Evolutionary conservation across 2,888 invertebrate genomes (phyloP).

Genomic region (Tholera decimalis): DNA sequence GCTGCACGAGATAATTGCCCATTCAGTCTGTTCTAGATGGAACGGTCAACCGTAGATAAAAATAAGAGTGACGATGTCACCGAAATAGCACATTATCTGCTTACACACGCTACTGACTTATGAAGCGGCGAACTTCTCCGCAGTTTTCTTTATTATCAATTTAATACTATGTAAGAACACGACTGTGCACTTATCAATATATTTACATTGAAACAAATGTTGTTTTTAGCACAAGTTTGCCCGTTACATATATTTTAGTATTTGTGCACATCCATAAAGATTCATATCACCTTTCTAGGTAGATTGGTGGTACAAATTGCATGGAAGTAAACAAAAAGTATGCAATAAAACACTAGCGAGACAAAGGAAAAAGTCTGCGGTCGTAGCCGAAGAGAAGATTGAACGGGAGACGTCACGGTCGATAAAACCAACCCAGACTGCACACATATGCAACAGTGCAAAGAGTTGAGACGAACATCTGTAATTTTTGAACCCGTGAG

Average conservation of each 20-base stretch:
- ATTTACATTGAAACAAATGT: constrained; percentile 17
- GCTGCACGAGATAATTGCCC: constrained; percentile 59
- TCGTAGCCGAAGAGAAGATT: constrained; percentile 60
- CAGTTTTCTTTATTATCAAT: neutral
- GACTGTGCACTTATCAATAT: constrained; percentile 16
- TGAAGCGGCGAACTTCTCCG: constrained; percentile 23
- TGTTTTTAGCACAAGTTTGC: constrained; percentile 5
- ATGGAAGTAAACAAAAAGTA: constrained; percentile 7
- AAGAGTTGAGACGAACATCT: constrained; percentile 72
- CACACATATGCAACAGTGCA: constrained; percentile 75
- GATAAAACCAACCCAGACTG: constrained; percentile 82
- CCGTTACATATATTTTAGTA: constrained; percentile 13
- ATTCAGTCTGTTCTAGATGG: constrained; percentile 57
- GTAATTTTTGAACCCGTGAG: constrained; percentile 65
- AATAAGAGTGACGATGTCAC: constrained; percentile 60
- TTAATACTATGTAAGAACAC: constrained; percentile 27
- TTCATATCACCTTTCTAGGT: too few relatives aligned
- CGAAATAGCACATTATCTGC: constrained; percentile 55
- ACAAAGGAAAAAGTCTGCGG: constrained; percentile 47
- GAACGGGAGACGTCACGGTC: constrained; percentile 80
- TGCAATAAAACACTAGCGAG: constrained; percentile 38
- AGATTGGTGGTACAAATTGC: neutral
- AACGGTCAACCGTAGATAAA: constrained; percentile 50
- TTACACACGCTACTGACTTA: constrained; percentile 37
- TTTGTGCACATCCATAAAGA: neutral